These are phyloP conservation scores for Macaria liturata DNA, from an alignment of 2,888 invertebrate genomes.

Conservation along the genomic window DNA sequence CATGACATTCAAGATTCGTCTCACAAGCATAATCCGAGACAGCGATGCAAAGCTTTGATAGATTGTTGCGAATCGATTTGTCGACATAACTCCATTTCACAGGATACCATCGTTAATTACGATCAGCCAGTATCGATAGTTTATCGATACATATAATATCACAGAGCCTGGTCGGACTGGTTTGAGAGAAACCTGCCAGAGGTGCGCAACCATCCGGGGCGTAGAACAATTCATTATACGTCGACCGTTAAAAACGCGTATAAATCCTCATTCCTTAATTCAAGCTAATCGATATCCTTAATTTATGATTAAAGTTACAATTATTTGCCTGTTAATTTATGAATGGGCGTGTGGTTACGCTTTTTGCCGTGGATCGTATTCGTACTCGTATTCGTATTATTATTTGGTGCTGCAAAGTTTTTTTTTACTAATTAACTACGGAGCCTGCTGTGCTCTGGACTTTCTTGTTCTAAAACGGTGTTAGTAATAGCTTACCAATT, in stretches of 20 bases:
- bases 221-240: conserved; percentile 31
- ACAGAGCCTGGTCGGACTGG: conserved; percentile 59
- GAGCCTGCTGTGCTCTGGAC: not conserved
- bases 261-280: conserved; percentile 34
- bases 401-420: conserved; percentile 9
- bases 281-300: conserved; percentile 35
- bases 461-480: not conserved
- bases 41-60: conserved; percentile 35
- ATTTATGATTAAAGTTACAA: conserved; percentile 33
- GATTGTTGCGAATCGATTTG: conserved; percentile 63
- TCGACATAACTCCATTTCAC: conserved; percentile 74
- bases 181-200: conserved; percentile 72
- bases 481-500: conserved; percentile 8
- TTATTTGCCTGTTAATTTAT: conserved; percentile 31
- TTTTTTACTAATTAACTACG: conserved; percentile 1
- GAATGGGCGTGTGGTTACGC: conserved; percentile 27
- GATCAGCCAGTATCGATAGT: conserved; percentile 70
- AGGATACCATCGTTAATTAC: conserved; percentile 72
- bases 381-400: too few species aligned
- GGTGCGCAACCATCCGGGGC: conserved; percentile 68
- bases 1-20: not conserved
- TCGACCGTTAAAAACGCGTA: conserved; percentile 30
- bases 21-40: conserved; percentile 7
- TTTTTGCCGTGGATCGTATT: conserved; percentile 17
- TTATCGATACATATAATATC: conserved; percentile 60